A percentile compares a stretch with the other conserved stretches of the same genome.
Evolutionary conservation across 1,140 invertebrate genomes (phyloP).

Genomic region (Sesamia nonagrioides): DNA sequence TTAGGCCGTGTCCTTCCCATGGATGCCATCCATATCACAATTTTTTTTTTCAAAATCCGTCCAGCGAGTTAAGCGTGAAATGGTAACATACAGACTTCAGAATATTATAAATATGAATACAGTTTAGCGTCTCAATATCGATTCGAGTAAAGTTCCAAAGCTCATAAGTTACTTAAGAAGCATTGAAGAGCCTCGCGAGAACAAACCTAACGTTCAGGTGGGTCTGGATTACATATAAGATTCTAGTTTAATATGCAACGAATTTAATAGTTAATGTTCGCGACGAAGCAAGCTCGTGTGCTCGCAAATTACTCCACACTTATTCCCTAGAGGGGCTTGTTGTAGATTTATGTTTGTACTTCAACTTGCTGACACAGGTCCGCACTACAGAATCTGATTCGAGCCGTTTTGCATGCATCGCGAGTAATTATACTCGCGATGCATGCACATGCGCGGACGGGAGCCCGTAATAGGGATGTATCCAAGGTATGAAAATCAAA

Average conservation of each 20-base stretch:
- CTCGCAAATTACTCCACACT: slow-evolving; percentile 83
- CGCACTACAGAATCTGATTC: slow-evolving; percentile 63
- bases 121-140: slow-evolving; percentile 22
- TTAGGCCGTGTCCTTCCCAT: too few species aligned
- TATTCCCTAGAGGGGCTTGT: slow-evolving; percentile 68
- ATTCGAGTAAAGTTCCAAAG: slow-evolving; percentile 29
- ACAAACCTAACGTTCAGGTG: slow-evolving; percentile 61
- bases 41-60: too few species aligned
- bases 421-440: slow-evolving; percentile 46
- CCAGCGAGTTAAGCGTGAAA: too few species aligned
- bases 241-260: slow-evolving; percentile 83
- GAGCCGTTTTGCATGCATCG: slow-evolving; percentile 47
- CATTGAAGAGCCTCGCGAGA: slow-evolving; percentile 55
- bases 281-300: slow-evolving; percentile 72
- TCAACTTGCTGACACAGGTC: slow-evolving; percentile 68
- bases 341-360: slow-evolving; percentile 78
- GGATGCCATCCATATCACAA: too few species aligned
- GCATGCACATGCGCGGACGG: slow-evolving; percentile 38
- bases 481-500: too few species aligned
- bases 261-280: slow-evolving; percentile 85
- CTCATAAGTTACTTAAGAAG: slow-evolving; percentile 55
- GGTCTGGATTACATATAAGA: slow-evolving; percentile 70
- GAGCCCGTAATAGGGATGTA: too few species aligned
- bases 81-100: too few species aligned
- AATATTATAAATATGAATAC: background rate